phyloP scores from a whole-genome alignment of 2,113 vertebrate species.

The Siniperca chuatsi region DNA sequence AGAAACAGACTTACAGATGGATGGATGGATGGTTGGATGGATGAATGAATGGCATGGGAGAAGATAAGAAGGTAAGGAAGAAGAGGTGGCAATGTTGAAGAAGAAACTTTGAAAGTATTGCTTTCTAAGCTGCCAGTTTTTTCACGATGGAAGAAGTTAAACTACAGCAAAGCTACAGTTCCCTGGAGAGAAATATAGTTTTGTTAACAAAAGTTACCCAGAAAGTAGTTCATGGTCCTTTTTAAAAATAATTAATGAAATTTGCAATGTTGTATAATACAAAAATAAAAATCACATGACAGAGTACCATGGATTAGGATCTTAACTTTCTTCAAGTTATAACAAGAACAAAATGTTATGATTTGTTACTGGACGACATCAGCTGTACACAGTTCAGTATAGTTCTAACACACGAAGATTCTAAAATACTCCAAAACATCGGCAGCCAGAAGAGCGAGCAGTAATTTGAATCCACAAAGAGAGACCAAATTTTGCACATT shows the following conservation, averaged over 20 bases:
- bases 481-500: not conserved
- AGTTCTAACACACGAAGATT: not conserved
- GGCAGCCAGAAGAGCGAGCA: not conserved
- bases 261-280: not conserved
- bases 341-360: not conserved
- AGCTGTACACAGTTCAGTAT: not conserved
- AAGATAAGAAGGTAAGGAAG: slow-evolving; percentile 12
- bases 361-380: not conserved
- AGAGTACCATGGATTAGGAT: not conserved
- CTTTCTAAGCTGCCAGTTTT: slow-evolving; percentile 22
- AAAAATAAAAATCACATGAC: not conserved
- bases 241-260: not conserved
- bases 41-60: slow-evolving; percentile 35
- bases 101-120: slow-evolving; percentile 26
- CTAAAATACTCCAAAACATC: not conserved
- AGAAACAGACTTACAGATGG: slow-evolving; percentile 26
- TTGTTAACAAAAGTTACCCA: slow-evolving; percentile 26
- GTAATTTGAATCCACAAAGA: not conserved
- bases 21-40: not conserved
- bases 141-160: slow-evolving; percentile 16
- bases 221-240: not conserved
- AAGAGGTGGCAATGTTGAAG: not conserved
- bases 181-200: slow-evolving; percentile 17
- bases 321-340: not conserved
- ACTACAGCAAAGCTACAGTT: slow-evolving; percentile 24